Evolutionary conservation across 2,797 vertebrate species (phyloP).

Genomic region (Chanos chanos): DNA sequence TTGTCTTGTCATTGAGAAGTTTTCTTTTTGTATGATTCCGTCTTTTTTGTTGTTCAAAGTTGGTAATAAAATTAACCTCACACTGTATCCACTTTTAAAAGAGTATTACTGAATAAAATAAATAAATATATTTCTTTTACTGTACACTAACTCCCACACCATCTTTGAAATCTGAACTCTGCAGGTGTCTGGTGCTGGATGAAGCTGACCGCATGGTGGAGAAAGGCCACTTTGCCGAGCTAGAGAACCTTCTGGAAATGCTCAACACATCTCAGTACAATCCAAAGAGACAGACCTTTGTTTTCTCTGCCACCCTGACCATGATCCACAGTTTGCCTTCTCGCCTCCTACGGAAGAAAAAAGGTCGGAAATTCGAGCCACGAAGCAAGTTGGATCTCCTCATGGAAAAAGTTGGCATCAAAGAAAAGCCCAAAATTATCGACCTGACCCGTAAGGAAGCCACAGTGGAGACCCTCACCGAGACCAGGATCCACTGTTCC

Average conservation of each 20-base stretch:
- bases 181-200: slow-evolving; percentile 93
- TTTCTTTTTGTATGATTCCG: too few species aligned
- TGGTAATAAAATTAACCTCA: too few species aligned
- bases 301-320: slow-evolving; percentile 95
- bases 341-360: slow-evolving; percentile 86
- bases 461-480: slow-evolving; percentile 88
- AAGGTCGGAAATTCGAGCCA: slow-evolving; percentile 76
- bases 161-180: not conserved
- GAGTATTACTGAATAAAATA: too few species aligned
- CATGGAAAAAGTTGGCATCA: slow-evolving; percentile 89
- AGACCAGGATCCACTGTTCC: slow-evolving; percentile 89
- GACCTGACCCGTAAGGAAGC: slow-evolving; percentile 91
- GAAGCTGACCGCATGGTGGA: slow-evolving; percentile 98
- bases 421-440: slow-evolving; percentile 88
- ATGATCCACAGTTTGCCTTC: slow-evolving; percentile 80
- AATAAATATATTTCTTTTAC: too few species aligned
- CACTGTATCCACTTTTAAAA: too few species aligned
- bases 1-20: too few species aligned
- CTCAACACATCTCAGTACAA: slow-evolving; percentile 84
- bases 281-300: slow-evolving; percentile 85
- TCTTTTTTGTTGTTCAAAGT: too few species aligned
- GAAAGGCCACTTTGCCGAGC: slow-evolving; percentile 91
- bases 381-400: slow-evolving; percentile 83
- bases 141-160: too few species aligned
- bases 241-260: slow-evolving; percentile 89